Conservation (phyloP, 2,888 invertebrate genomes). For the Druceiella hillmani region DNA sequence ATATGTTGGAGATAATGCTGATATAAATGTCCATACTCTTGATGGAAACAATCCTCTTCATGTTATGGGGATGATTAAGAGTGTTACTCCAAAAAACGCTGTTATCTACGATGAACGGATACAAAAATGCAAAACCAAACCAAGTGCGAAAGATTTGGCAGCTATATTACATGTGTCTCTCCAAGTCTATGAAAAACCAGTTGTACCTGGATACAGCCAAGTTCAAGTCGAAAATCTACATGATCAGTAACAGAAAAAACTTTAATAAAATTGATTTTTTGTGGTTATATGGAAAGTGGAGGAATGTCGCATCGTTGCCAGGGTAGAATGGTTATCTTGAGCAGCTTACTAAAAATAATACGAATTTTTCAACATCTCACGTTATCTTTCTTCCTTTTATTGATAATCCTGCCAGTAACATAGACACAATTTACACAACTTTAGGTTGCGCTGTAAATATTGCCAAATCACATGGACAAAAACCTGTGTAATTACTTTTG, state of each 20-base stretch:
- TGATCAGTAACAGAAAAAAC: constrained; percentile 23
- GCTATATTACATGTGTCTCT: too few relatives aligned
- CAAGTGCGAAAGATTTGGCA: constrained; percentile 24
- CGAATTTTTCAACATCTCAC: constrained; percentile 20
- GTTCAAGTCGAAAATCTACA: constrained; percentile 25
- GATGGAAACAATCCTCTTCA: constrained; percentile 15
- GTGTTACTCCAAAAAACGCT: constrained; percentile 20
- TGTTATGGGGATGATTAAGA: constrained; percentile 16
- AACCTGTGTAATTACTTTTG: constrained; percentile 20
- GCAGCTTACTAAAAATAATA: too few relatives aligned
- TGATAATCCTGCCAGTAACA: constrained; percentile 22
- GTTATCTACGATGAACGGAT: constrained; percentile 25
- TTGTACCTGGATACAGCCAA: constrained; percentile 25
- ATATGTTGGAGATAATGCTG: constrained; percentile 22
- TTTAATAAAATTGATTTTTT: constrained; percentile 19
- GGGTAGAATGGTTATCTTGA: constrained; percentile 27
- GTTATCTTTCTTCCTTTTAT: constrained; percentile 20
- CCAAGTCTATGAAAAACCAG: constrained; percentile 23
- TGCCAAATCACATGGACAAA: constrained; percentile 16
- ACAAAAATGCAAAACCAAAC: constrained; percentile 28
- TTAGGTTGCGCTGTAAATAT: constrained; percentile 19
- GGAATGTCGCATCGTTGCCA: constrained; percentile 19
- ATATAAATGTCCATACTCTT: constrained; percentile 9
- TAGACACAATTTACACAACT: constrained; percentile 25
- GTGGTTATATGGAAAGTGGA: constrained; percentile 23